phyloP scores from a whole-genome alignment of 2,888 invertebrate genomes.

The Empis stercorea region DNA sequence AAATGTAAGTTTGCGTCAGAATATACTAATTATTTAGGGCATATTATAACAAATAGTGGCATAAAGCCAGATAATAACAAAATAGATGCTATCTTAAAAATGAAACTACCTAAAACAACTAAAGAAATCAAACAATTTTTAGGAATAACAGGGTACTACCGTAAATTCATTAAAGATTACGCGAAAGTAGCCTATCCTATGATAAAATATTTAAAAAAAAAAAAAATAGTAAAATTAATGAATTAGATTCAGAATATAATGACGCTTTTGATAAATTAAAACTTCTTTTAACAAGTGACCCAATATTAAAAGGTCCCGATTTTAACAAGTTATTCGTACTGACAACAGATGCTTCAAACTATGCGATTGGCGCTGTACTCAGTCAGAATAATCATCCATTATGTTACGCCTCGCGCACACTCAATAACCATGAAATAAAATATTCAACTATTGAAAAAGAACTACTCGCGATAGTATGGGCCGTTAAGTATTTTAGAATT shows the following conservation, averaged over 20 bases:
- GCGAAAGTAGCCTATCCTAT: neutral
- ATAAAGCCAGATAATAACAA: neutral
- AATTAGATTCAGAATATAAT: constrained; percentile 4
- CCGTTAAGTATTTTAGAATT: too few species aligned
- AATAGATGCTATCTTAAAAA: too few species aligned
- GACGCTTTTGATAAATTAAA: constrained; percentile 9
- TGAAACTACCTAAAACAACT: too few species aligned
- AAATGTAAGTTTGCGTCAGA: neutral
- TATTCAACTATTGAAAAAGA: constrained; percentile 7
- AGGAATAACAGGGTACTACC: too few species aligned
- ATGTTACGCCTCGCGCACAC: constrained; percentile 3
- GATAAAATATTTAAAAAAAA: neutral
- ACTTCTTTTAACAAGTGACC: constrained; percentile 7
- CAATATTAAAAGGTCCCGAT: constrained; percentile 19
- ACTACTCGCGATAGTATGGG: neutral
- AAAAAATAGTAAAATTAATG: constrained; percentile 6
- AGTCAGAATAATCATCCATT: constrained; percentile 8
- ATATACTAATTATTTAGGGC: neutral
- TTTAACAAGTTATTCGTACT: constrained; percentile 13
- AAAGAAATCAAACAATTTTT: too few species aligned
- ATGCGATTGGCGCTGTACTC: constrained; percentile 7
- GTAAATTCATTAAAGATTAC: too few species aligned
- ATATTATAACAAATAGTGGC: neutral
- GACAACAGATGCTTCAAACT: constrained; percentile 8
- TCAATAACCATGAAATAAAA: constrained; percentile 1